Evolutionary conservation across 2,113 vertebrate genomes (phyloP), one percentile per base, ranked within the genome.

Genomic region (Oncorhynchus keta): DNA sequence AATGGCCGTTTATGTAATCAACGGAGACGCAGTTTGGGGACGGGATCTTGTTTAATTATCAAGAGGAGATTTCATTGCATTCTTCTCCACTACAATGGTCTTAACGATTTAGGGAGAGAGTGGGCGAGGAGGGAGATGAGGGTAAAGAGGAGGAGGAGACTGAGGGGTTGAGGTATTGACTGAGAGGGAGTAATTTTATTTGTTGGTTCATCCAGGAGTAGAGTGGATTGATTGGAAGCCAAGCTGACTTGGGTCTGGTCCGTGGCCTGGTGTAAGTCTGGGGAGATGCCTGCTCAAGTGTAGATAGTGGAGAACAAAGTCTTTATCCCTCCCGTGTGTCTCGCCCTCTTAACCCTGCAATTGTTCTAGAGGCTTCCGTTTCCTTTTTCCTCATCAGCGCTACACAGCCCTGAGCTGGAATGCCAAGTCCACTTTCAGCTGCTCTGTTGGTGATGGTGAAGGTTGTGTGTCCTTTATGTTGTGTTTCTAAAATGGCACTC

Each of bases 31-130:
- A 73, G 78, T 81, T 76, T 83, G 84, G 82, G 83, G 86, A 88
- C 83, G 39, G 86, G 84, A 92, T 88, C 79, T 81, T 84, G 87
- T 84, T 90, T 90, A 90, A 91, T 91, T 88, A 92, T 89, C 86
- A 89, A 90, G 87, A 89, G 81, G 86, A 87, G 79, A 86, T 91
- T 90, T 88, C 91, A 90, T 90, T 88, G 87, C 84, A 82, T 90
- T 91, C 89, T 89, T 87, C 84, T 84, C 83, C 84, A 86, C 79
- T 78, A 84, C 87, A 83, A 86, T 83, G 86, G 79, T 82, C 84
- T 84, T 84, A 76, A 76, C 13, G 12, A 86, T 89, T 89, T 89
- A 87, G 84, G 68, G 65, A 79, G 80, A 67, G 76, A 70, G 80
- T 20, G 7, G 16, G 30, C 55, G 48, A 9, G 14, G 48, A 64